Percentiles rank a stretch among this genome's conserved stretches.
Evolutionary conservation across 2,113 vertebrate genomes (phyloP).

Genomic region (Parotia lawesii): DNA sequence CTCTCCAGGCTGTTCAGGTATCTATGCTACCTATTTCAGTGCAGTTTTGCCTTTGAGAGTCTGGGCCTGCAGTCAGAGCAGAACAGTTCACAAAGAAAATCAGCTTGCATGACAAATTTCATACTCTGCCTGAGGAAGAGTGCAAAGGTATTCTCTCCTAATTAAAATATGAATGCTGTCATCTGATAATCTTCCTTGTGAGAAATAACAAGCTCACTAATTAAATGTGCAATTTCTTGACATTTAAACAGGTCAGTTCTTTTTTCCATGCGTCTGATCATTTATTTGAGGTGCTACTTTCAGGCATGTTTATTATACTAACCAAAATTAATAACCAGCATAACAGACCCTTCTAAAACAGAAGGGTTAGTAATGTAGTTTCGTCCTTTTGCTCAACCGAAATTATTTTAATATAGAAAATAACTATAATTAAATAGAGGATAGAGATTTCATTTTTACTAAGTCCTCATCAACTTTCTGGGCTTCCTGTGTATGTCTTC

Average conservation of each 20-base stretch:
- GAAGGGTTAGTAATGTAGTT: background rate
- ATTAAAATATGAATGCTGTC: conserved; percentile 64
- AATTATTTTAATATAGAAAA: background rate
- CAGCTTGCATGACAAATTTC: background rate
- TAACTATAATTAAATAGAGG: background rate
- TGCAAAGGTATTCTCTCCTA: conserved; percentile 53
- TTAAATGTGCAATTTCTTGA: conserved; percentile 56
- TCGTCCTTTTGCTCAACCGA: background rate
- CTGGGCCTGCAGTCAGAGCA: background rate
- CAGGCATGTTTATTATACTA: conserved; percentile 42
- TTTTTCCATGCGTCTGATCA: conserved; percentile 2
- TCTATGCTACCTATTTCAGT: background rate
- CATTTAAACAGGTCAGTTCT: conserved; percentile 50
- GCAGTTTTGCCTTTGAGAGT: background rate
- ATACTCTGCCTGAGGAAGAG: conserved; percentile 5
- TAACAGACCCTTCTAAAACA: conserved; percentile 1
- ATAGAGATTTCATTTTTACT: background rate
- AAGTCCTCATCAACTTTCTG: background rate
- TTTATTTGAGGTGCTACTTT: conserved; percentile 37
- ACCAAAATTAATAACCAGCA: conserved; percentile 30
- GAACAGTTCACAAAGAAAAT: background rate
- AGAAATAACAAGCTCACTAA: conserved; percentile 57
- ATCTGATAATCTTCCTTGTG: conserved; percentile 41
- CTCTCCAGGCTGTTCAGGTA: background rate
- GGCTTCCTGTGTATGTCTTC: background rate